Conservation (phyloP, 2,113 vertebrate species). For the Psittacus erithacus region DNA sequence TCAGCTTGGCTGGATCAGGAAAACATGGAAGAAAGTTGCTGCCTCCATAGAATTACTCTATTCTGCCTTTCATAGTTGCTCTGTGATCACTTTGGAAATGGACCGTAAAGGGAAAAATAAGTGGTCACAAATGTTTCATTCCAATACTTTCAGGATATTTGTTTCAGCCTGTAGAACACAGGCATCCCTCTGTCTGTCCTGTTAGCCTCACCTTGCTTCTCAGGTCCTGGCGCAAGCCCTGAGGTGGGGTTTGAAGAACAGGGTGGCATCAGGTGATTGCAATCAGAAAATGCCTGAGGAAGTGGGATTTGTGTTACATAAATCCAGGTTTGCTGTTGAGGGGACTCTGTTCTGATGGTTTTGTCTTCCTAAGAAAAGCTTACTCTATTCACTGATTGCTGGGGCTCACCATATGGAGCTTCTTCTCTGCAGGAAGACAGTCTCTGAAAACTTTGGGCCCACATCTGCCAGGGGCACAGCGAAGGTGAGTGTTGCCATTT, state of each 20-base stretch:
- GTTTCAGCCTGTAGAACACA: background rate
- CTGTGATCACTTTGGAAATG: background rate
- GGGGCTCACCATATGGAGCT: background rate
- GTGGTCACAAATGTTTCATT: background rate
- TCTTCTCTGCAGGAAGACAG: background rate
- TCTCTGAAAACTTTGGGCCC: background rate
- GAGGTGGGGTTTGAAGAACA: background rate
- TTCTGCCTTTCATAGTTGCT: background rate
- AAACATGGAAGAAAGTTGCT: background rate
- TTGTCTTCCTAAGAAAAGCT: background rate
- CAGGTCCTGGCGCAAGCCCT: background rate
- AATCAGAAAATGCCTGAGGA: background rate
- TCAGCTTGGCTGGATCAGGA: background rate
- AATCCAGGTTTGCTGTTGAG: background rate
- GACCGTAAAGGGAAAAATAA: background rate
- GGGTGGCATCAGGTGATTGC: background rate
- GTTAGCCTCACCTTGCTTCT: background rate
- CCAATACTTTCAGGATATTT: background rate
- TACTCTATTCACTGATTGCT: background rate
- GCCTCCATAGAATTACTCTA: background rate
- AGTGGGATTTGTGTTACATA: background rate
- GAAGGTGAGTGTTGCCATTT: background rate
- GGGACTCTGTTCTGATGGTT: background rate
- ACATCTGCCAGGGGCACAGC: background rate
- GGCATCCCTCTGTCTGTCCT: rapidly evolving